Base-by-base conservation (phyloP, 2,888 invertebrate species). In the Andrena flavipes region DNA sequence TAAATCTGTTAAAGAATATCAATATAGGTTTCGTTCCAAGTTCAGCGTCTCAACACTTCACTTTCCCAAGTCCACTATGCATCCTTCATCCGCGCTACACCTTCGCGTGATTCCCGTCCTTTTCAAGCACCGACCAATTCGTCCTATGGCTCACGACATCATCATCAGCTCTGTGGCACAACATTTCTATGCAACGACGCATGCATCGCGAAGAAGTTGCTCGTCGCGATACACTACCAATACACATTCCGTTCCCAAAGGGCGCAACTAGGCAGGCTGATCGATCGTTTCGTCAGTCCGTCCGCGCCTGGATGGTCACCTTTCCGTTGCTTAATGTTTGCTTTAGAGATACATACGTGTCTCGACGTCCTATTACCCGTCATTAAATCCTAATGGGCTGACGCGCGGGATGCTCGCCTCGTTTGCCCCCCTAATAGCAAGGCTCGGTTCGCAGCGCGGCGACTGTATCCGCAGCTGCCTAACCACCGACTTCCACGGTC, bases 371-470 rank as follows among this genome's bases (percentile, higher is more conserved):
- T 71, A 77, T 85, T 80, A 81, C 10, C 82, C 63, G 74, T 84
- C 82, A 74, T 89, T 87, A 85, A 76, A 71, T 51, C 54, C 78
- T 87, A 85, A 88, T 87, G 81, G 74, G 63, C 56, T n/a, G 71
- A 23, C 42, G 51, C 54, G 69, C 56, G 35, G 42, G 74, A 69
- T 49, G 74, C 62, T 84, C 80, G 26, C 48, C 62, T 82, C 72
- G 73, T 79, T 74, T 65, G 74, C 10, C 67, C 62, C 54, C 59
- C 23, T 88, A 84, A 84, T 84, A 60, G 67, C 69, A 2, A 42
- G 42, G 80, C 42, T 63, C 71, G 59, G 68, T 73, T 78, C 59
- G 59, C 42, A 73, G 73, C 51, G 72, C 63, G 59, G 60, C 54
- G 51, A 71, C 60, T 64, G 60, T 59, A 64, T 62, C 49, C 35